Evolutionary conservation across 2,113 vertebrate species (phyloP), one percentile per base, ranked within the genome.

Genomic region (Brachypodius melanocephalos): DNA sequence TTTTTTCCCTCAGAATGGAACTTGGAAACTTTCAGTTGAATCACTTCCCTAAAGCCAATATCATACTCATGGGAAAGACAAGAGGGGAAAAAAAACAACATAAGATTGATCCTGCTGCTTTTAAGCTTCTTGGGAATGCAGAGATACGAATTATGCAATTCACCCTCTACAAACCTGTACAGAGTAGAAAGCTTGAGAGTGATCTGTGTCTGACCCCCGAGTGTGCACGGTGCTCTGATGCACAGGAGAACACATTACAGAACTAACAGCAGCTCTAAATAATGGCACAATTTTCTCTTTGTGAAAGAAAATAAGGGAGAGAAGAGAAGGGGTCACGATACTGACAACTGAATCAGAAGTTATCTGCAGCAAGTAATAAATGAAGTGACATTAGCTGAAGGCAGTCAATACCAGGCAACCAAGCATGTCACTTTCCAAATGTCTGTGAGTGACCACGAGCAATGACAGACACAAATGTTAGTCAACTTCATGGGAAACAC

Each of bases 331-430:
- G 76, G 72, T 83, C 88, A 90, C 42, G 72, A 92, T 67, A n/a
- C 25, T 59, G 59, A 81, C 90, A 88, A 81, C 14, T 45, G 73
- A 90, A 86, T 95, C 65, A 55, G 68, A 77, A 90, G 43, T 81
- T 88, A 59, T 71, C 76, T 71, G 68, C 55, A 67, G 38, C 3
- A 10, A 85, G 75, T 43, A 77, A 84, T 81, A 96, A 90, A 92
- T 52, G 38, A 82, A 88, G 76, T 90, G 72, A 81, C 65, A 65
- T 84, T 78, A 84, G 63, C 72, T 94, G 79, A 95, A 95, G 55
- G 72, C 83, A 84, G 21, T 90, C 82, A 55, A 84, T 92, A 69
- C 17, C 59, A 76, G 25, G 38, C 55, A 73, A 79, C 62, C 16
- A 3, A 88, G 58, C 24, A 65, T 32, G 40, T 59, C 45, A 82